Evolutionary conservation across 2,797 vertebrate genomes (phyloP).

Genomic region (Sardinella longiceps): DNA sequence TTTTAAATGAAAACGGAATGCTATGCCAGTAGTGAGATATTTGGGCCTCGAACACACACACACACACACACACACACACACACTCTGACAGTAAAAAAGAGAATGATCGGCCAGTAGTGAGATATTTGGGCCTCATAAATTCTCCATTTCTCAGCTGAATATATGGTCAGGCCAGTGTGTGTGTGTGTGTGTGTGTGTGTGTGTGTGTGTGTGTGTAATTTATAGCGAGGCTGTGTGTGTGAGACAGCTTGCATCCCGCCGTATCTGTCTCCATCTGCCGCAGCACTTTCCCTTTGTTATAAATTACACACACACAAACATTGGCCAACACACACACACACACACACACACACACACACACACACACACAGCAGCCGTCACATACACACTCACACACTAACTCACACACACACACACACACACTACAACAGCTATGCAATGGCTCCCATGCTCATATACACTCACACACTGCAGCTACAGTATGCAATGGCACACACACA

Average conservation of each 20-base stretch:
- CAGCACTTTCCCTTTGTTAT: conserved; percentile 44
- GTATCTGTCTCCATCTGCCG: conserved; percentile 69
- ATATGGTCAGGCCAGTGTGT: conserved; percentile 54
- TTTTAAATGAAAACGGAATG: no score
- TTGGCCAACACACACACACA: conserved; percentile 31
- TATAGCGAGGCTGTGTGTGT: conserved; percentile 45
- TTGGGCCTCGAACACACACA: not conserved
- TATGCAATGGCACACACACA: no score
- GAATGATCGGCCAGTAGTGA: conserved; percentile 73
- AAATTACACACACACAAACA: conserved; percentile 55
- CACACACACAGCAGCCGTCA: not conserved
- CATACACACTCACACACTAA: no score
- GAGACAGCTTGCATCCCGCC: conserved; percentile 63
- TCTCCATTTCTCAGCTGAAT: conserved; percentile 68
- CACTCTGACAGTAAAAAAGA: conserved; percentile 67
- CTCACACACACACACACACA: not conserved
- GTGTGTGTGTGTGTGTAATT: conserved; percentile 1
- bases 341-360: not conserved
- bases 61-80: not conserved
- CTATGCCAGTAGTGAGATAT: no score
- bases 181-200: conserved; percentile 23
- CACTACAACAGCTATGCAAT: not conserved
- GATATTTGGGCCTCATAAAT: conserved; percentile 77
- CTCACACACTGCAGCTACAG: no score
- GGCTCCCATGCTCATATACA: no score